Conservation (phyloP, 2,888 invertebrate species). For the Pedicia rivosa region DNA sequence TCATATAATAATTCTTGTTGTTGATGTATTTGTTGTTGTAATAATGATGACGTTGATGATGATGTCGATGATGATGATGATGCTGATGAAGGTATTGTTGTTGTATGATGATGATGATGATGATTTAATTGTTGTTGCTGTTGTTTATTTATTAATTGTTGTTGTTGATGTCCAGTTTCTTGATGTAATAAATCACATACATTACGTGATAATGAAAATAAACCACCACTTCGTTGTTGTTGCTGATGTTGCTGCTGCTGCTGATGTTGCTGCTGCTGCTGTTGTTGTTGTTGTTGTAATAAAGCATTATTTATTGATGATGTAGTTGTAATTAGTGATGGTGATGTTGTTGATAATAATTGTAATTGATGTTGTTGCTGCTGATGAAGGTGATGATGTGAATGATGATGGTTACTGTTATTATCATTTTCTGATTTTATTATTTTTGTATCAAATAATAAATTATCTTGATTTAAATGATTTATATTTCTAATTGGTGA, state of each 20-base stretch:
- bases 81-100: slow-evolving; percentile 11
- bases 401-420: slow-evolving; percentile 3
- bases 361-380: slow-evolving; percentile 7
- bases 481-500: slow-evolving; percentile 5
- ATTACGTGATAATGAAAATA: no score
- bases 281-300: slow-evolving; percentile 10
- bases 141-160: background rate
- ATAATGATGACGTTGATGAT: slow-evolving; percentile 21
- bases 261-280: slow-evolving; percentile 18
- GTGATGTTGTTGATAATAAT: slow-evolving; percentile 5
- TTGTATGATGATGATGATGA: no score
- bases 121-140: background rate
- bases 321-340: slow-evolving; percentile 14
- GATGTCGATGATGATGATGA: slow-evolving; percentile 10
- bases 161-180: background rate
- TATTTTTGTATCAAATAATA: background rate
- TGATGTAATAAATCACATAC: no score
- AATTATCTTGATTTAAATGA: background rate
- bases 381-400: slow-evolving; percentile 6
- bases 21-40: slow-evolving; percentile 31
- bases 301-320: slow-evolving; percentile 18
- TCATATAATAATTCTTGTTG: slow-evolving; percentile 29
- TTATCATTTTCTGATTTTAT: background rate
- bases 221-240: slow-evolving; percentile 19
- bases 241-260: slow-evolving; percentile 32